A percentile compares a stretch with the other conserved stretches of the same genome.
Conservation (phyloP, 2,888 invertebrate genomes). For the Cantharis lateralis region DNA sequence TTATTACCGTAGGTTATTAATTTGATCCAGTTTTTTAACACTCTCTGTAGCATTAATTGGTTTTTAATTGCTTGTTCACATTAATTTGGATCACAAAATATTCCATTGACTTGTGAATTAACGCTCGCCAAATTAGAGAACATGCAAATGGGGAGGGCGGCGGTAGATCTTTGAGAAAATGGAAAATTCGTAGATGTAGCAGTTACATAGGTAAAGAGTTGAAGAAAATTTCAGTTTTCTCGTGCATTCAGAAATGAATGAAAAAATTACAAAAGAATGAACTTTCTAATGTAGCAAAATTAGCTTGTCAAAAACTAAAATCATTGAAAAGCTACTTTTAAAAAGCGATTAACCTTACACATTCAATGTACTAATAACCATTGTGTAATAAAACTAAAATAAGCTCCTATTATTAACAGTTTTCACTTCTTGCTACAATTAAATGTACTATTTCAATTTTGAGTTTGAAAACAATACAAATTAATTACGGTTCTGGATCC, state of each 20-base stretch:
- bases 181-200: too few relatives aligned
- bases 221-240: background rate
- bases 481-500: background rate
- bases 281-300: slow-evolving; percentile 14
- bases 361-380: slow-evolving; percentile 6
- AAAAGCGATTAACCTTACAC: slow-evolving; percentile 15
- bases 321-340: slow-evolving; percentile 17
- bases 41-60: background rate
- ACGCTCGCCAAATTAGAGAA: background rate
- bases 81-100: background rate
- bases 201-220: background rate
- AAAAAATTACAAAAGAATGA: slow-evolving; percentile 1
- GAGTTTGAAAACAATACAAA: background rate
- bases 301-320: slow-evolving; percentile 12
- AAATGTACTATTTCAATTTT: background rate
- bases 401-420: slow-evolving; percentile 1
- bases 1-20: background rate
- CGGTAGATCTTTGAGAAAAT: background rate
- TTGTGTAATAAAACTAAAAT: slow-evolving; percentile 14
- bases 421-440: slow-evolving; percentile 2
- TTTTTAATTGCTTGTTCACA: background rate
- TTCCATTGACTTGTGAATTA: background rate
- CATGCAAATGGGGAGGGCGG: background rate
- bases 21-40: background rate
- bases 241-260: background rate